Base-by-base conservation (phyloP, 2,797 vertebrate species). In the Sternarchorhynchus goeldii region DNA sequence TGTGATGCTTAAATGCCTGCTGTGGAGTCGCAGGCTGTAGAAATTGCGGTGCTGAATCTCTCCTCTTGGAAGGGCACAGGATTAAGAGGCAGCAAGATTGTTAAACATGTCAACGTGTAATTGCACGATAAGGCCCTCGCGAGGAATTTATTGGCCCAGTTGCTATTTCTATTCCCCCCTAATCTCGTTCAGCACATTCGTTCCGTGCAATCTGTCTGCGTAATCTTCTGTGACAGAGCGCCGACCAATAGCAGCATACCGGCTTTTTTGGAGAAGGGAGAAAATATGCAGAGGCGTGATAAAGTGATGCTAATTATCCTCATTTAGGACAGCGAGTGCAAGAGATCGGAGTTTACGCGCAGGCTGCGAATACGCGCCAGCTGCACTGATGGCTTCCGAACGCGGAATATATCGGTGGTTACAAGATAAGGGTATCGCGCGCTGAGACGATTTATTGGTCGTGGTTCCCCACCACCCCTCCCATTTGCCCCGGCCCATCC, bases 61-160 rank as follows among this genome's bases (percentile, higher is more conserved):
- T 92, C 93, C 94, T 95, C 94, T 94, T 95, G 94, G 95, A 95
- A 95, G 93, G 92, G 89, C 82, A 89, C 91, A 94, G 97, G 96
- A 97, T 99, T 97, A 98, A 96, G 95, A 96, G 95, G 95, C 96
- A 94, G 96, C 94, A 95, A 96, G 96, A 96, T 95, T 95, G 95
- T 95, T 96, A 94, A 95, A 96, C 95, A 94, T 96, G 95, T 96
- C 96, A 96, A 96, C 96, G 96, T 98, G 97, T 96, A 97, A 96
- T 96, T 96, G 96, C 95, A 95, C 93, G 97, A 99, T 98, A 99
- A 99, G 97, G 96, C 95, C 95, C 96, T 98, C 95, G 93, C 93
- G 95, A 97, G 97, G 95, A 96, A 96, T 97, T 95, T 95, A 95
- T 96, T 96, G 95, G 96, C 96, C 96, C 95, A 95, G 93, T 95